These are phyloP conservation scores for Apostichopus parvimensis DNA, from an alignment of 35 echinoderm and acorn worm genomes.

Conservation along the genomic window DNA sequence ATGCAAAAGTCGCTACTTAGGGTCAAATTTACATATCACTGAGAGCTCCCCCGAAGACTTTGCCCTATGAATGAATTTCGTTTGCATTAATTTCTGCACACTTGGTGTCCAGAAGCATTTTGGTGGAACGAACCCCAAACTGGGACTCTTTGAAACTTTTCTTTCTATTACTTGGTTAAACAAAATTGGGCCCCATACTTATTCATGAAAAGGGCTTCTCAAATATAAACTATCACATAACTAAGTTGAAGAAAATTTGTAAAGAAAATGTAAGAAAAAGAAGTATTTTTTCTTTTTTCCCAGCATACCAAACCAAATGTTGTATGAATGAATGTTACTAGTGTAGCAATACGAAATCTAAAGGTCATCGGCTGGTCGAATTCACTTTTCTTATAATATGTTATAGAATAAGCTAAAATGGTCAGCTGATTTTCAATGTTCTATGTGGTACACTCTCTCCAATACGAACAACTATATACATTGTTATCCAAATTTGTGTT, in stretches of 20 bases:
- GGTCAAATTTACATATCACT: background rate
- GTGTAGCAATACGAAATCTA: too few species aligned
- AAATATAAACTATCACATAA: background rate
- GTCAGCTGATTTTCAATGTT: too few species aligned
- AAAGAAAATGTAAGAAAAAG: background rate
- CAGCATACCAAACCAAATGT: background rate
- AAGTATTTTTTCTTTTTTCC: background rate
- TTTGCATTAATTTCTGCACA: background rate
- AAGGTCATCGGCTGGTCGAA: too few species aligned
- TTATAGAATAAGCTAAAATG: too few species aligned
- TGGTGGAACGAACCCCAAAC: background rate
- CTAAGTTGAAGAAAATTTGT: background rate
- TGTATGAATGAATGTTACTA: background rate
- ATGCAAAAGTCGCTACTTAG: background rate
- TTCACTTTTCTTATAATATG: too few species aligned
- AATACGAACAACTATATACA: too few species aligned
- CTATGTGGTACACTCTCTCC: too few species aligned
- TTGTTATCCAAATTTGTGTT: too few species aligned
- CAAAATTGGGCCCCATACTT: background rate
- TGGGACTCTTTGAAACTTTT: background rate
- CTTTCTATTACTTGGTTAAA: background rate
- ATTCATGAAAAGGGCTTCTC: background rate
- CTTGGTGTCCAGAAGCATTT: background rate
- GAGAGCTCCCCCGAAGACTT: background rate
- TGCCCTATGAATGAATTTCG: background rate